Percentiles rank a stretch among this genome's conserved stretches.
Conservation (phyloP, 2,113 vertebrate genomes). For the Protobothrops flavoviridis region DNA sequence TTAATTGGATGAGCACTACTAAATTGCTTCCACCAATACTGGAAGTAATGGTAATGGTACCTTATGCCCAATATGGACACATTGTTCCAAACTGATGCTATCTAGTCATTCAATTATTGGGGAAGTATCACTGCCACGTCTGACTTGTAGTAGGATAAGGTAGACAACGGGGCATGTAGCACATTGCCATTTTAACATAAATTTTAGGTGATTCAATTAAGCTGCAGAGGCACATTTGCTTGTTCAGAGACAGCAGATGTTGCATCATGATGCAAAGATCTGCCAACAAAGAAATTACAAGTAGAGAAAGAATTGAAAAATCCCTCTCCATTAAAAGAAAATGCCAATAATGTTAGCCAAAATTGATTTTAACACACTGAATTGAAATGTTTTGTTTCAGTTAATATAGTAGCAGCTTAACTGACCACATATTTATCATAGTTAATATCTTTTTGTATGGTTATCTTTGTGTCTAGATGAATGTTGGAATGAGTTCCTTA, state of each 20-base stretch:
- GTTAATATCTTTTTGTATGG: background rate
- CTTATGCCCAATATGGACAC: background rate
- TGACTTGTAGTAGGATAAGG: background rate
- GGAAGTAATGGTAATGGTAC: background rate
- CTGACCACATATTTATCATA: background rate
- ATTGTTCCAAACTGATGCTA: background rate
- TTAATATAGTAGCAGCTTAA: background rate
- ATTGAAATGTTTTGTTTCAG: background rate
- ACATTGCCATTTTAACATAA: background rate
- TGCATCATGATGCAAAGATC: background rate
- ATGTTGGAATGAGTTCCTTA: background rate
- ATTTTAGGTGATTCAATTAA: background rate
- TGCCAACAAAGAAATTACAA: background rate
- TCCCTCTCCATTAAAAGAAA: background rate
- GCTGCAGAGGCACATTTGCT: background rate
- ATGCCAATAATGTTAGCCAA: background rate
- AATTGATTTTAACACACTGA: background rate
- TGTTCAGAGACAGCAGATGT: background rate
- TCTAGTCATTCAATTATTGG: background rate
- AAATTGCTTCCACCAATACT: constrained; percentile 55
- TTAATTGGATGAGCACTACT: constrained; percentile 66
- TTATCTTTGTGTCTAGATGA: background rate
- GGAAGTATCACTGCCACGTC: background rate
- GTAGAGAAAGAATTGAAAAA: background rate
- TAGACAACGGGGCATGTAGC: background rate